phyloP scores from a whole-genome alignment of 1,140 invertebrate species.

The Thalassaphorura encarpata region DNA sequence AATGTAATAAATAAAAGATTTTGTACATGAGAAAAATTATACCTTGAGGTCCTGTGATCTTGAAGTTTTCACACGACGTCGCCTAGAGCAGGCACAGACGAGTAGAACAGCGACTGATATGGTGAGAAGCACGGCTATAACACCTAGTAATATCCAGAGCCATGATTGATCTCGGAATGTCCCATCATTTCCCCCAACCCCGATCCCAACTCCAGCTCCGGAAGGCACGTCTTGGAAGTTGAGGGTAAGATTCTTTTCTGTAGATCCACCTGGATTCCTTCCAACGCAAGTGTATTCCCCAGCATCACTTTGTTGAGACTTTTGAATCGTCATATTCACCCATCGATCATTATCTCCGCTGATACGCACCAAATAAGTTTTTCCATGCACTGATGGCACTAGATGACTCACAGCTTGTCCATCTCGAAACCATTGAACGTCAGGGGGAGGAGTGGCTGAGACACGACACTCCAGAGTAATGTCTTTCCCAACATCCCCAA shows the following conservation, averaged over 20 bases:
- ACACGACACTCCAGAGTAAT: constrained; percentile 68
- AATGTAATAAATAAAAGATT: no score
- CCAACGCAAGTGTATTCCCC: constrained; percentile 74
- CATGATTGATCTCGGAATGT: constrained; percentile 33
- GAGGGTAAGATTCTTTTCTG: constrained; percentile 56
- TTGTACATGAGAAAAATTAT: no score
- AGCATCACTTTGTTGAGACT: constrained; percentile 59
- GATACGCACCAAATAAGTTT: constrained; percentile 35
- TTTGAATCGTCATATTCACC: constrained; percentile 64
- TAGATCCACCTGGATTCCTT: constrained; percentile 58
- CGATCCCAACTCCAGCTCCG: constrained; percentile 47
- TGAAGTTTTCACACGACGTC: constrained; percentile 18
- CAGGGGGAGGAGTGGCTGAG: constrained; percentile 68
- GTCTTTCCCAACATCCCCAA: constrained; percentile 60
- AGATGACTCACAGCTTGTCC: constrained; percentile 52
- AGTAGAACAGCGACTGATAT: constrained; percentile 33
- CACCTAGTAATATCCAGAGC: constrained; percentile 43
- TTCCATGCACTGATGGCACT: constrained; percentile 38
- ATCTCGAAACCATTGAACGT: constrained; percentile 71
- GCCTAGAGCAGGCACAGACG: constrained; percentile 33
- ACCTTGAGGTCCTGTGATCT: constrained; percentile 26
- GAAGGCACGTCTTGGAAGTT: constrained; percentile 53
- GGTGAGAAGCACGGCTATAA: constrained; percentile 44
- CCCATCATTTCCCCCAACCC: constrained; percentile 41
- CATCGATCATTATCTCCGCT: constrained; percentile 44